Base-by-base conservation (phyloP, 2,113 vertebrate genomes). In the Cryptotis parvus region DNA sequence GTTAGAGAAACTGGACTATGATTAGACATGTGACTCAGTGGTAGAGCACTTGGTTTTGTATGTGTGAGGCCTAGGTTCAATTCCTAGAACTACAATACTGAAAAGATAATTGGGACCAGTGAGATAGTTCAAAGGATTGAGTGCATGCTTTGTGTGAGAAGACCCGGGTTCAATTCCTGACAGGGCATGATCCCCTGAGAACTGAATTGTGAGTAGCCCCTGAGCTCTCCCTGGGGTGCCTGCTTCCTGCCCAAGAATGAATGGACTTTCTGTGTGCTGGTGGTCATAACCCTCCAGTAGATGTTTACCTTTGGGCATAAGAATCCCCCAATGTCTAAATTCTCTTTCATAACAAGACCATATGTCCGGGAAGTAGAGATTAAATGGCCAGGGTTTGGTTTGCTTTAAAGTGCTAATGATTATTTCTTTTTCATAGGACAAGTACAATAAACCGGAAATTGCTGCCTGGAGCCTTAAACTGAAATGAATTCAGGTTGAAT, bases 401-500 rank as follows among this genome's bases (percentile, higher is more conserved):
- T 87, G 76, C 43, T 90, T 89, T 75, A 92, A 91, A n/a, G 66
- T 9, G 61, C 37, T 41, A 29, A 20, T 91, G 43, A 11, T 41
- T 52, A 80, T 73, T 65, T 75, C 31, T 75, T 84, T 85, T 79
- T 91, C 16, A 27, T 61, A 72, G 70, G 49, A 29, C n/a, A 82
- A 52, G 22, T 70, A 39, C 43, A 70, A 18, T 31, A 84, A 31
- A 29, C 77, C 77, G 12, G 37, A 92, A 77, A 81, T 20, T 29
- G 63, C 69, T 87, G 63, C 14, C 65, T 73, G 77, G 55, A 87
- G 90, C 24, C 26, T 26, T 43, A 43, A 90, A 20, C 9, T 52
- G 76, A 79, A 89, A 78, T 70, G 22, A 45, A 77, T 86, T 83
- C 6, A 6, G 43, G 43, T n/a, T 80, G 45, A 65, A 5, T 27